Evolutionary conservation across 2,113 vertebrate species (phyloP), one percentile per base, ranked within the genome.

Genomic region (Quiscalus mexicanus): DNA sequence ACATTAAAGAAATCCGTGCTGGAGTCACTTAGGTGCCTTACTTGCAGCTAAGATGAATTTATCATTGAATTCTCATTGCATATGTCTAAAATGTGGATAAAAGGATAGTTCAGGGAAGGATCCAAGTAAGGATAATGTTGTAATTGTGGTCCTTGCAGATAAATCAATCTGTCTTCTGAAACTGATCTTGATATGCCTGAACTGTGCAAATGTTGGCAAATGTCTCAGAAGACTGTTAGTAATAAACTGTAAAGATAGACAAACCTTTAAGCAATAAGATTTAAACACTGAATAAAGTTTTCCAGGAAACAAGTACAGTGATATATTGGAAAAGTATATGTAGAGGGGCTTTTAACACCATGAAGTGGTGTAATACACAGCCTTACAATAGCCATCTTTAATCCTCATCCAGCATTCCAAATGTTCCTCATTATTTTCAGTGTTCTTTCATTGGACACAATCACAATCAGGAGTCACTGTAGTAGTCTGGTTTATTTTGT

Each of bases 11-110:
- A 83, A 47, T 74, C 30, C 6, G 17, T 52, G 22, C 52, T 85
- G 74, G 70, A 88, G 52, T 95, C 49, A 70, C 41, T 89, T 64
- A 83, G 91, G 62, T 95, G 88, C 90, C 84, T 95, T 90, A 93
- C 27, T 84, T 93, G 55, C 42, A 82, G 75, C 41, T 90, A 67
- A 69, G 45, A 42, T 49, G 18, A 70, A 75, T 50, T 94, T 71
- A 16, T 78, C 33, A 28, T 89, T 91, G 74, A 60, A 50, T 87
- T 86, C 24, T 84, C 77, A 49, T 81, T 84, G 71, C 12, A 4
- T 60, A 9, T 56, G 11, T 70, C 35, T 87, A 41, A 82, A 78
- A 77, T 20, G 15, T 78, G 73, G 37, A 33, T 68, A 60, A 87
- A 90, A 31, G 11, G 20, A 33, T 84, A 68, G 70, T 69, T 93